Evolutionary conservation across 2,113 vertebrate genomes (phyloP).

Genomic region (Pardalotus punctatus): DNA sequence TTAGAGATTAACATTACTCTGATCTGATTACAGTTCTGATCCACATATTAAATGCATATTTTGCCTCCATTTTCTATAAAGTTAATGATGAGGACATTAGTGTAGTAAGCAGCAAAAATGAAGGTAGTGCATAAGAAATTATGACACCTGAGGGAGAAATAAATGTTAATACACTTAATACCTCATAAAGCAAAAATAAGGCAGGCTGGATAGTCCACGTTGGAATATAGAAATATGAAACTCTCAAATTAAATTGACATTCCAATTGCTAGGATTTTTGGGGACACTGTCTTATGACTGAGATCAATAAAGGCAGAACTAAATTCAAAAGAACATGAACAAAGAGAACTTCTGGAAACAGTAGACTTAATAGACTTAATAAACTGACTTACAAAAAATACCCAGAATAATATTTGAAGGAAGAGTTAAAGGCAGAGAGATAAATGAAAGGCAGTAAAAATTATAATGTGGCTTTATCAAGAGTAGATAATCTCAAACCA

Average conservation of each 20-base stretch:
- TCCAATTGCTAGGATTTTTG: neutral
- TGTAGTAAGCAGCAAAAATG: neutral
- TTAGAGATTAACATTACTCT: neutral
- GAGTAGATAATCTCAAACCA: neutral
- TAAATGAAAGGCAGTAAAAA: neutral
- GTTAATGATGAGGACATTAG: neutral
- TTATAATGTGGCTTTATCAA: neutral
- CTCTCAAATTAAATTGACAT: neutral
- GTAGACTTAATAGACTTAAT: neutral
- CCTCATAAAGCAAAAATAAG: slow-evolving; percentile 13
- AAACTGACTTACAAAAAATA: neutral
- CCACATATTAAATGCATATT: neutral
- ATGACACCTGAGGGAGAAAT: neutral
- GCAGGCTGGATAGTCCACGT: neutral
- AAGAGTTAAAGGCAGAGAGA: neutral
- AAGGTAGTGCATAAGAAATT: neutral
- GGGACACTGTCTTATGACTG: neutral
- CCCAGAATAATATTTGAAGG: neutral
- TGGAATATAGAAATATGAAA: neutral
- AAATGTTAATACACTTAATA: slow-evolving; percentile 13
- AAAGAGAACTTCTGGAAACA: neutral
- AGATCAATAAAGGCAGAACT: neutral
- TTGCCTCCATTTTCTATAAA: neutral
- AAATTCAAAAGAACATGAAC: neutral
- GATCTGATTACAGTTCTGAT: neutral